A percentile compares a stretch with the other conserved stretches of the same genome.
Conservation (phyloP, 2,888 invertebrate species). For the Dyspetes luteomarginatus region DNA sequence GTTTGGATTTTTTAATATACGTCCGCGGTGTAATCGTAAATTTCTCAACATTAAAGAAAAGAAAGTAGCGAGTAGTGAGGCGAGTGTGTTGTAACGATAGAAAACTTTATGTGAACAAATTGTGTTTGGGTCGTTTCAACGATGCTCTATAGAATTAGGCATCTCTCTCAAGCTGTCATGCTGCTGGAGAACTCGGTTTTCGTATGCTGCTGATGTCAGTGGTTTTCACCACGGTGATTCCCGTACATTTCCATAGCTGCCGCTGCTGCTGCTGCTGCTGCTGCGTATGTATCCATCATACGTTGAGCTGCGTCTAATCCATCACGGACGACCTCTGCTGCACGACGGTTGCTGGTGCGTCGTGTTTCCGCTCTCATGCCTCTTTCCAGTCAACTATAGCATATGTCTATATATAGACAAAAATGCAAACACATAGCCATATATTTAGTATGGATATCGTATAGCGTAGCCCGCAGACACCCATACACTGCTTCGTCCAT, state of each 20-base stretch:
- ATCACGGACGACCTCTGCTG: slow-evolving; percentile 68
- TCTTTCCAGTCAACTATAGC: slow-evolving; percentile 22
- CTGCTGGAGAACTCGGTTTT: background rate
- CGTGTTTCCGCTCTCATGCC: slow-evolving; percentile 40
- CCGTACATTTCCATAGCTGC: slow-evolving; percentile 50
- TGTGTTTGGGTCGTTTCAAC: background rate
- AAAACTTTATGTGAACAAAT: too few species aligned
- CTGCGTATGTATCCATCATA: slow-evolving; percentile 73
- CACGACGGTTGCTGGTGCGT: slow-evolving; percentile 37
- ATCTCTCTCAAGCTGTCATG: background rate
- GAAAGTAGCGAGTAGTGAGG: too few species aligned
- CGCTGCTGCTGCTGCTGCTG: slow-evolving; percentile 28
- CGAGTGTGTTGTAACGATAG: too few species aligned
- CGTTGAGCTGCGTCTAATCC: slow-evolving; percentile 75
- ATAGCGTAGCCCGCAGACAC: background rate
- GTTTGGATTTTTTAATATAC: too few species aligned
- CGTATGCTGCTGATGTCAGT: slow-evolving; percentile 45
- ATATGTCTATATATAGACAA: slow-evolving; percentile 2
- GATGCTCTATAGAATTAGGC: background rate
- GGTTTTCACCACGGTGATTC: slow-evolving; percentile 49
- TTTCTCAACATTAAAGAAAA: too few species aligned
- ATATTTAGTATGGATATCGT: background rate
- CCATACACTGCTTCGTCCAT: slow-evolving; percentile 39
- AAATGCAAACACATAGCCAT: background rate
- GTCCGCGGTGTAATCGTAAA: too few species aligned